Base-by-base conservation (phyloP, 2,888 invertebrate genomes). In the Machimus rusticus region DNA sequence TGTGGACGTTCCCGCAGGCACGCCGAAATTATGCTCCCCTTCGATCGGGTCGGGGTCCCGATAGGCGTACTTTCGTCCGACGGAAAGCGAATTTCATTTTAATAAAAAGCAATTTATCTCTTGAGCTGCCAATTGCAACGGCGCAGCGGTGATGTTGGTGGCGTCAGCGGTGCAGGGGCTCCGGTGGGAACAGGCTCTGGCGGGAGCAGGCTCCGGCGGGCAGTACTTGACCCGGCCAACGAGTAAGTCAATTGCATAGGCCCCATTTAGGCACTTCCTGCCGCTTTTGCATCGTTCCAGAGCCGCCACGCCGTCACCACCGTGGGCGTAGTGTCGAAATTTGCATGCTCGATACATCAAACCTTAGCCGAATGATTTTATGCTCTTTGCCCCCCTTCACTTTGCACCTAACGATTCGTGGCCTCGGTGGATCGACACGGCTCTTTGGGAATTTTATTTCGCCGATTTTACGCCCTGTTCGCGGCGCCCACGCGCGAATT, bases 241-340 rank as follows among this genome's bases (percentile, higher is more conserved):
- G 74, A 74, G 74, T 43, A 74, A 85, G 74, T 85, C 85, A 85
- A 85, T 85, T 74, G 85, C 28, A 55, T 28, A 46, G 85, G 16
- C 85, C 39, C 46, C 74, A 74, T 85, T 85, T 74, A 23, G 74
- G 43, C 31, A 74, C 51, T 74, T 74, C 85, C 74, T 85, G 85
- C 46, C 31, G 31, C 23, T 19, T 66, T 66, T 9, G 66, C 66
- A 12, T 66, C 66, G 23, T 23, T 57, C 66, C 66, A 19, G 12
- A 2, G 19, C 23, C 66, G 19, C 66, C 28, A 1, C 66, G 51
- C 16, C 66, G 66, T 66, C 66, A 66, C 28, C 66, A 66, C 66
- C 43, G 85, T 85, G 85, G 85, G 85, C 74, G 85, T 74, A 85
- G 85, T 85, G 85, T 85, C 74, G 85, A 85, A 85, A 85, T 85